phyloP scores from a whole-genome alignment of 1,140 invertebrate genomes.

The Bombus pascuorum region DNA sequence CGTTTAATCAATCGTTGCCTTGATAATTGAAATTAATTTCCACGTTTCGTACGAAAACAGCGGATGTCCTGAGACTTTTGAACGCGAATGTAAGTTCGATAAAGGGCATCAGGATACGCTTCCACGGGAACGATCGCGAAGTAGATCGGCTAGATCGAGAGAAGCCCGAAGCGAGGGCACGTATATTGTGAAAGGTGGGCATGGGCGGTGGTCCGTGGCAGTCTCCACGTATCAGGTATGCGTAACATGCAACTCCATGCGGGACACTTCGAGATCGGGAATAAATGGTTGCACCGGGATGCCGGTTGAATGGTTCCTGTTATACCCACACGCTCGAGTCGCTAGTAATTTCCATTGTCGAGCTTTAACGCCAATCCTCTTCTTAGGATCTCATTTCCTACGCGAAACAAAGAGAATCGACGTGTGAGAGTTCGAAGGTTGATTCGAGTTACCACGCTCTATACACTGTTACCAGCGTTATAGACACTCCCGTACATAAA shows the following conservation, averaged over 20 bases:
- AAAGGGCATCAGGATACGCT: constrained; percentile 35
- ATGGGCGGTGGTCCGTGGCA: constrained; percentile 63
- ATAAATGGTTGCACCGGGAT: constrained; percentile 44
- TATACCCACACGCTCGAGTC: constrained; percentile 32
- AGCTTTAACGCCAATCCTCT: not conserved
- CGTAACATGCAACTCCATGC: constrained; percentile 50
- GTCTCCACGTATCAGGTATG: constrained; percentile 63
- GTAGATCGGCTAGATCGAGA: constrained; percentile 40
- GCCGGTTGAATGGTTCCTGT: constrained; percentile 52
- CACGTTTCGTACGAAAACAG: too few species aligned
- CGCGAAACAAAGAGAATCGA: not conserved
- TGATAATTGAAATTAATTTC: too few species aligned
- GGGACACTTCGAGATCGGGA: constrained; percentile 53
- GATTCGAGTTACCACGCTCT: not conserved
- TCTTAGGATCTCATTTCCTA: not conserved
- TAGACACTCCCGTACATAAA: too few species aligned
- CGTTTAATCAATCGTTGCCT: too few species aligned
- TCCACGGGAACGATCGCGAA: constrained; percentile 13
- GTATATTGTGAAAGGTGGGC: constrained; percentile 69
- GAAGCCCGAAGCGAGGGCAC: constrained; percentile 41
- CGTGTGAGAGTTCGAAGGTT: constrained; percentile 7
- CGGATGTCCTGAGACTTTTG: not conserved
- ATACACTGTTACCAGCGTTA: too few species aligned
- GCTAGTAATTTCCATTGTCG: not conserved
- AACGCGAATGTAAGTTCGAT: not conserved